Base-by-base conservation (phyloP, 2,888 invertebrate species). In the Cerceris rybyensis region DNA sequence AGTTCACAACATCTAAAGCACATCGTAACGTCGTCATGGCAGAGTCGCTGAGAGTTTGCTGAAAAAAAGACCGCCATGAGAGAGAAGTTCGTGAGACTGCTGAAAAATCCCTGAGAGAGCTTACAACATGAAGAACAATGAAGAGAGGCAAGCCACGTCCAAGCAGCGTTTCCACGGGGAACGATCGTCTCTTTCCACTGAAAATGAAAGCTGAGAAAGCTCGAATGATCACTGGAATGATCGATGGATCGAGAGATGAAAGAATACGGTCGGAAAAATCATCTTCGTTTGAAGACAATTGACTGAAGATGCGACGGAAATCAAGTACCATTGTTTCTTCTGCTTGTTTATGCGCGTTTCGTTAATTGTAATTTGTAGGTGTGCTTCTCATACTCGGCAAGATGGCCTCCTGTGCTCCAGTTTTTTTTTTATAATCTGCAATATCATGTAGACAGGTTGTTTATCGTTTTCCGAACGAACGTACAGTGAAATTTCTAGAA, bases 1-100 rank as follows among this genome's bases (percentile, higher is more conserved):
- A 57, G 13, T 16, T 57, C 59, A 83, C 84, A 84, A 85, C 83
- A 84, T 83, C 81, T 59, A 85, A 85, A 85, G 85, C 84, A 57
- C 57, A 41, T 58, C 63, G 55, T 43, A 54, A 49, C 50, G 54
- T 17, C n/a, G 61, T 54, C 9, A 52, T 43, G 68, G 55, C 50
- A 63, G 67, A 28, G 17, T 28, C 49, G 70, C 63, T 43, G 55
- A 67, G 66, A 69, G 64, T 50, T 70, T 50, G 63, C 52, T 67
- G 60, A 63, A 70, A 60, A 70, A 16, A 67, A 65, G 71, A 68
- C 63, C 60, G 69, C 63, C 17, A 28, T 50, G 42, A 43, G 50
- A 71, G 61, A 66, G 2, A 28, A 28, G 2, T 28, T 28, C 4
- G 28, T 28, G 28, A 28, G 4, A 28, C 28, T 28, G 28, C 28